Base-by-base conservation (phyloP, 2,888 invertebrate genomes). In the Pheosia gnoma region DNA sequence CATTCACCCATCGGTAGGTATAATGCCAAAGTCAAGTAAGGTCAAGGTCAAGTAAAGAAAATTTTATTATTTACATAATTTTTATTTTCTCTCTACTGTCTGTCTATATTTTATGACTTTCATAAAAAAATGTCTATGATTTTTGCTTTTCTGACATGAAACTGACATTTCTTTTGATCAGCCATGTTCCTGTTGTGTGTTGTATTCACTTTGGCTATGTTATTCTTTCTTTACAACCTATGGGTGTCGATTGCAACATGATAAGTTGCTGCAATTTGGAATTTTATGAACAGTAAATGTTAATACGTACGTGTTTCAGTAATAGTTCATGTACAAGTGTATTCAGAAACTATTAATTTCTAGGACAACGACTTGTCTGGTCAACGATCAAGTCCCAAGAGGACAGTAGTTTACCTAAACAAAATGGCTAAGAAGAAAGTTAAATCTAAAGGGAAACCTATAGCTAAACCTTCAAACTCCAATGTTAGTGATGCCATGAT, bases 381-480 rank as follows among this genome's bases (percentile, higher is more conserved):
- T 61, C 51, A 56, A 51, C 58, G 37, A 63, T 57, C 55, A 53
- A 39, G 51, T 59, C 55, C 5, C 25, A 9, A 59, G 53, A 68
- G 41, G 52, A 53, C 52, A 60, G 52, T 57, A 39, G 61, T 58
- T 67, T 68, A 13, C 13, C 68, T 58, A 71, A 66, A 66, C 71
- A 82, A 79, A 81, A 90, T 90, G 87, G 83, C 82, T 61, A 91
- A 88, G 78, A 90, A 86, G 75, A 85, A 80, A 71, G 60, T 66
- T 8, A 89, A 87, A 79, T 71, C 77, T 5, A 84, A 81, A 66
- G 61, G 69, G 36, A 75, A 78, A 67, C 62, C 65, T 57, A 60
- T 61, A 43, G 49, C 71, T 4, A 87, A 83, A 61, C 61, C 74
- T 53, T 57, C 68, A 10, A 59, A 64, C 3, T 9, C 36, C 49